Evolutionary conservation across 2,797 vertebrate species (phyloP), one percentile per base, ranked within the genome.

Genomic region (Nyctalus aviator): DNA sequence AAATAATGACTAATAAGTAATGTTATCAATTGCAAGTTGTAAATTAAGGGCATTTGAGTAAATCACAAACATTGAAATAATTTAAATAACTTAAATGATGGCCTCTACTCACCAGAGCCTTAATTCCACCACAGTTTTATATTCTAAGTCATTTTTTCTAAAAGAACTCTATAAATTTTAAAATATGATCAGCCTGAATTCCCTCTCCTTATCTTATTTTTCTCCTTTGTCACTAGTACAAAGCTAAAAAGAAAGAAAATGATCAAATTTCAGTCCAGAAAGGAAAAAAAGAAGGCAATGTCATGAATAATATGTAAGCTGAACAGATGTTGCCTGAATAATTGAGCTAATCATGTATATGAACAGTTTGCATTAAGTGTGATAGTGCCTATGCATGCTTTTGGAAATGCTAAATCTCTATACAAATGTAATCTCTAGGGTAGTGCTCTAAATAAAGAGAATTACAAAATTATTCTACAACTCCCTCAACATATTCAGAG

Each of bases 291-390:
- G 13, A 53, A 91, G 17, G 15, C 30, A 77, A 68, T 41, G n/a
- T 75, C 62, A n/a, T 55, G 59, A 78, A 62, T 84, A 86, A 57
- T 48, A n/a, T 55, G 44, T 76, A 90, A 91, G 30, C 81, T 44
- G 44, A 91, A 37, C 48, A 95, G 84, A 53, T 82, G 71, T 64
- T 85, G 50, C 95, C 46, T 88, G 75, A 85, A 50, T 94, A 73
- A 94, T 83, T 84, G 62, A n/a, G 3, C 71, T 92, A 55, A 91
- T 95, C 18, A 35, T 17, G 46, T 86, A 13, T 62, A 17, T 23
- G 53, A 96, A 20, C 27, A 68, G 15, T 84, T 90, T 68, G 35
- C 53, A 32, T 69, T 90, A 50, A 84, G 81, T 78, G 55, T 37
- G 71, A 44, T 82, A 71, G 91, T 84, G 21, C 77, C n/a, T 21